These are phyloP conservation scores for Aurelia coerulea DNA, from an alignment of 30 jellyfish, hydroid and myxozoan genomes.

Conservation along the genomic window DNA sequence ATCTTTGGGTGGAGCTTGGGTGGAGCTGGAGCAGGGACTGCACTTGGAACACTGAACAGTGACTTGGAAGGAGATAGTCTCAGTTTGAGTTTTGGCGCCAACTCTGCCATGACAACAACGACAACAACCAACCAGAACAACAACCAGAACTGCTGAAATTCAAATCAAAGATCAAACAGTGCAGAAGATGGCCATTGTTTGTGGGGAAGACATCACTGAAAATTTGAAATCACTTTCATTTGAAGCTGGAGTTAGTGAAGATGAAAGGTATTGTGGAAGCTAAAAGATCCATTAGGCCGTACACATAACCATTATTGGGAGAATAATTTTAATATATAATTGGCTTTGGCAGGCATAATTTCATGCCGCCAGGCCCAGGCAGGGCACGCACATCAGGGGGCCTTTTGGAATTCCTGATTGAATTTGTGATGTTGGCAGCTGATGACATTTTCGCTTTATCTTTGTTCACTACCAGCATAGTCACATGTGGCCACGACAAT, in stretches of 20 bases:
- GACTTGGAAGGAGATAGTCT: no score
- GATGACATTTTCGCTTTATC: no score
- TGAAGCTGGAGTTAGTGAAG: constrained; percentile 43
- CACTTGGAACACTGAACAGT: no score
- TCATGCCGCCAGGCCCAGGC: background rate
- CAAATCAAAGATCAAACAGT: background rate
- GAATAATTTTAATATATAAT: no score
- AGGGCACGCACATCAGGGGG: background rate
- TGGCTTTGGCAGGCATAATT: background rate
- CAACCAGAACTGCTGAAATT: background rate
- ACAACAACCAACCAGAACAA: background rate
- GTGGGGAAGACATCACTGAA: constrained; percentile 45
- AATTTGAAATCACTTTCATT: constrained; percentile 45
- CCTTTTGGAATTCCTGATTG: no score
- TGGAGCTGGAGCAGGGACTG: no score
- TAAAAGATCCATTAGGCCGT: background rate
- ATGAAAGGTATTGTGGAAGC: constrained; percentile 23
- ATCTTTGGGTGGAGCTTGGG: no score
- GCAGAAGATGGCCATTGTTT: constrained; percentile 7
- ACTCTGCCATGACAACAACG: no score
- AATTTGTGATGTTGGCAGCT: no score
- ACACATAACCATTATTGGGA: background rate
- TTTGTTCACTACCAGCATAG: no score
- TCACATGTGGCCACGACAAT: no score
- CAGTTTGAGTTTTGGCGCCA: no score